Percentiles rank a stretch among this genome's conserved stretches.
Conservation (phyloP, 2,113 vertebrate species). For the Ptychochromis oligacanthus region DNA sequence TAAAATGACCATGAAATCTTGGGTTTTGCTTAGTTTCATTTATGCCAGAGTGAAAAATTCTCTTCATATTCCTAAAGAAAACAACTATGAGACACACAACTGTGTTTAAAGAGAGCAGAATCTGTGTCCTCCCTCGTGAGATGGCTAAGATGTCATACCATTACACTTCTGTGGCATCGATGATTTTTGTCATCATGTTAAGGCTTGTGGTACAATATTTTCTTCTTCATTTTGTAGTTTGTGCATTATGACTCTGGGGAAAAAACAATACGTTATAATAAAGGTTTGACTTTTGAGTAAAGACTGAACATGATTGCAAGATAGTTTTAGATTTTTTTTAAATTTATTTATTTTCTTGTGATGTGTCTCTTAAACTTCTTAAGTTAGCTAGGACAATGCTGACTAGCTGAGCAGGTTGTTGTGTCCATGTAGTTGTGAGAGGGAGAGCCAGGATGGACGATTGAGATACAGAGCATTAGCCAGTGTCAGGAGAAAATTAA, state of each 20-base stretch:
- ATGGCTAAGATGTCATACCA: background rate
- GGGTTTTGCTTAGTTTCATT: conserved; percentile 6
- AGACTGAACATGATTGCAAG: background rate
- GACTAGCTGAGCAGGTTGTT: conserved; percentile 43
- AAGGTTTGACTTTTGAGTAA: background rate
- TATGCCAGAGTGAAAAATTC: background rate
- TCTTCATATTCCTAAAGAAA: background rate
- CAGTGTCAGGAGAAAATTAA: conserved; percentile 93
- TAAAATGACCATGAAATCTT: conserved; percentile 2
- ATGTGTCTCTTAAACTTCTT: background rate
- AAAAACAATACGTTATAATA: background rate
- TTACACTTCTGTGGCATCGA: background rate
- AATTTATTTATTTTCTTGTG: background rate
- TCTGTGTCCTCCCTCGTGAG: background rate
- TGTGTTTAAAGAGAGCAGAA: background rate
- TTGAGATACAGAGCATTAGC: conserved; percentile 94
- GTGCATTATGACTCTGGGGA: background rate
- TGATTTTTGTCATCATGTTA: background rate
- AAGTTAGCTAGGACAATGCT: background rate
- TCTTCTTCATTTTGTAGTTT: background rate
- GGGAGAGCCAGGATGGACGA: conserved; percentile 67
- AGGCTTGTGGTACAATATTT: background rate
- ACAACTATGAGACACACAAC: background rate
- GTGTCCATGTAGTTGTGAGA: conserved; percentile 27
- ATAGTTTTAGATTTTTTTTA: background rate